Evolutionary conservation across 2,113 vertebrate genomes (phyloP).

Genomic region (Ahaetulla prasina): DNA sequence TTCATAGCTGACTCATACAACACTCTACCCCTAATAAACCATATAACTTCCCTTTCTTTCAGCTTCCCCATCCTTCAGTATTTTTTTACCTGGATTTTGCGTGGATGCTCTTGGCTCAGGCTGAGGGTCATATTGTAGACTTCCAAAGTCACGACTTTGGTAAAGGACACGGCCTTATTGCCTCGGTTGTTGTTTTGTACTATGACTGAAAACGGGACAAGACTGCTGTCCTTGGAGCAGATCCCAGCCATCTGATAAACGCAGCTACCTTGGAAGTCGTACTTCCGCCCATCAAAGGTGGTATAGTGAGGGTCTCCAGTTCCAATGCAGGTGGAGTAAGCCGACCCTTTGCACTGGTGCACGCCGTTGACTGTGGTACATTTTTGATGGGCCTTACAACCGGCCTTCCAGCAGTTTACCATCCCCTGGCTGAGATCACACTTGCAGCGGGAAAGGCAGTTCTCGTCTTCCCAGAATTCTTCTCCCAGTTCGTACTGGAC

Average conservation of each 20-base stretch:
- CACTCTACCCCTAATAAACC: too few species aligned
- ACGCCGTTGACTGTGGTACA: conserved; percentile 24
- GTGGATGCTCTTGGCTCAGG: conserved; percentile 52
- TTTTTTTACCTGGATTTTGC: conserved; percentile 48
- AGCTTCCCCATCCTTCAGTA: fast-evolving
- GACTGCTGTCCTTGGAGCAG: conserved; percentile 42
- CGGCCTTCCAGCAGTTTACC: conserved; percentile 5
- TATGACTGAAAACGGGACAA: conserved; percentile 67
- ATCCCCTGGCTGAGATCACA: conserved; percentile 33
- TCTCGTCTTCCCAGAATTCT: conserved; percentile 56
- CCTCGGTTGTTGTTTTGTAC: conserved; percentile 73
- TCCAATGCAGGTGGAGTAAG: conserved; percentile 62
- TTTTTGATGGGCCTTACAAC: conserved; percentile 25
- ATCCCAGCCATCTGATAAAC: conserved; percentile 55
- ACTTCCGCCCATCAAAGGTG: conserved; percentile 73
- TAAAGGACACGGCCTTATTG: conserved; percentile 67
- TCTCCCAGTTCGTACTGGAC: conserved; percentile 30
- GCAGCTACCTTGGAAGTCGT: conserved; percentile 77
- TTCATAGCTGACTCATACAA: not conserved
- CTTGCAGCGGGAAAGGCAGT: conserved; percentile 47
- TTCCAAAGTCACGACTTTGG: conserved; percentile 66
- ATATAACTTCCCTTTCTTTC: not conserved
- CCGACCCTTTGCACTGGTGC: conserved; percentile 17
- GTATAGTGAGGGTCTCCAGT: conserved; percentile 75
- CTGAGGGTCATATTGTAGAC: conserved; percentile 68